Evolutionary conservation across 2,888 invertebrate species (phyloP), one percentile per base, ranked within the genome.

Genomic region (Chymomyza procnemis): DNA sequence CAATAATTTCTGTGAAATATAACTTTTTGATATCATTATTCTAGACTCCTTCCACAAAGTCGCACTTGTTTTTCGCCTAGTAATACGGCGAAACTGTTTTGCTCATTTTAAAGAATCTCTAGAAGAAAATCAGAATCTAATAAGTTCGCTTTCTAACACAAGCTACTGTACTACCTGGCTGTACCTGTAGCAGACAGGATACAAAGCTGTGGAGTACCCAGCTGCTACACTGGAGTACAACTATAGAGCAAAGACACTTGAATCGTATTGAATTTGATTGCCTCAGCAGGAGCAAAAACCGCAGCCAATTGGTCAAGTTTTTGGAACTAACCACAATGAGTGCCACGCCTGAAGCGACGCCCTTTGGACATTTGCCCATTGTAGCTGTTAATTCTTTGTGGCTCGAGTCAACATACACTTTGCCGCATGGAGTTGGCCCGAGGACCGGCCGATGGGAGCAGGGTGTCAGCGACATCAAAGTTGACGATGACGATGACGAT

Each of bases 401-500:
- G 50, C 19, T 16, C 16, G 3, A 6, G 16, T 50, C 19, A 19
- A 16, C 8, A n/a, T n/a, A n/a, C n/a, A 3, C 50, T 26, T 26
- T 5, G 16, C 16, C 19, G 50, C n/a, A 19, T 0, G 48, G 3
- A 52, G 16, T 16, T n/a, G 26, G 34, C 14, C 18, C 3, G 21
- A 19, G 19, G 5, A n/a, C 12, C 6, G 19, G 9, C 14, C n/a
- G 16, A 47, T 1, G 47, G n/a, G 47, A 0, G 47, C 0, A 1
- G 47, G 3, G 5, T 1, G 6, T 1, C 26, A 16, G 62, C n/a
- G 18, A 61, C 50, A 26, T 50, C 12, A 21, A 60, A 50, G 62
- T 64, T 67, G 67, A 58, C 48, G 63, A 67, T 66, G 63, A 61
- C 66, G 52, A 66, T 67, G 67, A 58, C 48, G 63, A 67, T 66